Base-by-base conservation (phyloP, 2,797 vertebrate genomes). In the Poecilia gillii region DNA sequence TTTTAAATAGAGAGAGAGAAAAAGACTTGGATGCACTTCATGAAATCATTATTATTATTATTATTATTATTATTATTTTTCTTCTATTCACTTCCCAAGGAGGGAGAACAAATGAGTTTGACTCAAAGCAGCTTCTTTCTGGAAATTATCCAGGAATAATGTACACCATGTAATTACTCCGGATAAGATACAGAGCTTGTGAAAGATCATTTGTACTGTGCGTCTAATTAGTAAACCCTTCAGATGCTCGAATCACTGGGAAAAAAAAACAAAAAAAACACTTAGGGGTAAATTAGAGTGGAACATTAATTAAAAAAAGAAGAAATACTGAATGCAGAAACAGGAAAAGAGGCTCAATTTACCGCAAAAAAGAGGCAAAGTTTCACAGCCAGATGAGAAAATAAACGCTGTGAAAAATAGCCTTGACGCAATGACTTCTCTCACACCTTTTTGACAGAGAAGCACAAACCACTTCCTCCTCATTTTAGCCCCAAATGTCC, bases 141-240 rank as follows among this genome's bases (percentile, higher is more conserved):
- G 95, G 95, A 96, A 95, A 94, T 95, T 94, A 93, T 95, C 95
- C 94, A 95, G 94, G 95, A 96, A 95, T 95, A 95, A 95, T 94
- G 94, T 92, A 94, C 91, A 93, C 87, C 91, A 90, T 95, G 96
- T 96, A 95, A 96, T 96, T 95, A 96, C 94, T 92, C 91, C 71
- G 93, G 93, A 94, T 92, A 95, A 96, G 94, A 96, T 95, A 94
- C 93, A 94, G 91, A 90, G 94, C 94, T 95, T 90, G 92, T 90
- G 93, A 95, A 95, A 96, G 95, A 96, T 96, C 94, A 96, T 96
- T 96, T 96, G 95, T 95, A 95, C 94, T 92, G 92, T 93, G 93
- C 93, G 94, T 95, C 95, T 96, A 96, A 96, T 96, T 96, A 96
- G 95, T 93, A 91, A 95, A 95, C 91, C 93, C 93, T 95, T 96